Base-by-base conservation (phyloP, 1,140 invertebrate genomes). In the Lepidurus couesii region DNA sequence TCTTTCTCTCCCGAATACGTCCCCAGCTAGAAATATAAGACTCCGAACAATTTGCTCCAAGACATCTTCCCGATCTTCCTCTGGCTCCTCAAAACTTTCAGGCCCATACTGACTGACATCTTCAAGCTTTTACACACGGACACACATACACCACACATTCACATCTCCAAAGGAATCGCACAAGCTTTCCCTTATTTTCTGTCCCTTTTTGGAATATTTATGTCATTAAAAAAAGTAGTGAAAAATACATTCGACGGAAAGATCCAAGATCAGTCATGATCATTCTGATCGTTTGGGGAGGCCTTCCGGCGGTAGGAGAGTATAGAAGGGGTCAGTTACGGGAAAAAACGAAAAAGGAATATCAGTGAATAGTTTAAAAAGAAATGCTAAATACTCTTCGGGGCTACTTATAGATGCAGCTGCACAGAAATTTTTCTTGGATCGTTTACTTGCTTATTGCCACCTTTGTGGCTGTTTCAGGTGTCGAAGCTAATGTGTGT, bases 401-500 rank as follows among this genome's bases (percentile, higher is more conserved):
- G 11, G 16, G 53, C 53, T 16, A 65, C 53, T 65, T 65, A 65
- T 13, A 4, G 13, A 65, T 65, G 53, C 53, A 65, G 53, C 53
- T 65, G 53, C 53, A 65, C 16, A 65, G 21, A 47, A 47, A 11
- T 47, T 65, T 65, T 65, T 65, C 21, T 16, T 21, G 6, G 53
- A 65, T 9, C 16, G 53, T 65, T 65, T 65, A 16, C 9, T 65
- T 65, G 53, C 53, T 7, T n/a, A n/a, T 65, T 65, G 53, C 53
- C 53, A 65, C 53, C 53, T 65, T 65, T 65, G 53, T 9, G 8
- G 53, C 53, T 65, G 53, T 65, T 65, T 65, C 53, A 65, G 53
- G 53, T 65, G 53, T 65, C 53, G 53, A 65, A 65, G 53, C 53
- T 65, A 65, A 65, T 65, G 16, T 65, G 53, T 65, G 53, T 65